phyloP scores from a whole-genome alignment of 2,888 invertebrate species.

The Drosophila cognata region DNA sequence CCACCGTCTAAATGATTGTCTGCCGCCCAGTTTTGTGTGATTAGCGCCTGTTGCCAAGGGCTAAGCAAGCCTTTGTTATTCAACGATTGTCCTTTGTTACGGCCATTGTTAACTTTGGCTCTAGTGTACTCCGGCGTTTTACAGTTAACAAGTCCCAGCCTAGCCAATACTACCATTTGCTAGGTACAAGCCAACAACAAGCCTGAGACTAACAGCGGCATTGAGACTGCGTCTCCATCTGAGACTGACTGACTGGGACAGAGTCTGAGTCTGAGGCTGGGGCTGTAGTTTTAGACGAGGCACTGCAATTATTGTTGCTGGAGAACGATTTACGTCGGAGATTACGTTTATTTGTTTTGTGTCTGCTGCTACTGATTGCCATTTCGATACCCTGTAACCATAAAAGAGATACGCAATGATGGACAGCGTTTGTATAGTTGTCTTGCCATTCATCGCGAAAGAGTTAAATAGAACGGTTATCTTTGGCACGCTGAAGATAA shows the following conservation, averaged over 20 bases:
- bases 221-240: background rate
- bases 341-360: slow-evolving; percentile 60
- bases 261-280: background rate
- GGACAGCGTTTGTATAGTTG: background rate
- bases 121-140: slow-evolving; percentile 19
- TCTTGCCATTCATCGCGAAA: background rate
- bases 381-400: slow-evolving; percentile 8
- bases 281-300: slow-evolving; percentile 21
- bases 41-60: slow-evolving; percentile 80
- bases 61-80: slow-evolving; percentile 79
- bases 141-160: slow-evolving; percentile 33
- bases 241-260: background rate
- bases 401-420: background rate
- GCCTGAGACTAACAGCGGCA: background rate
- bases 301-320: slow-evolving; percentile 70
- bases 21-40: slow-evolving; percentile 63
- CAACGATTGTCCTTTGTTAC: slow-evolving; percentile 79
- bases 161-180: slow-evolving; percentile 7
- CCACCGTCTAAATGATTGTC: slow-evolving; percentile 35
- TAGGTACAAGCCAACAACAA: slow-evolving; percentile 2
- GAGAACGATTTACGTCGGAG: slow-evolving; percentile 63
- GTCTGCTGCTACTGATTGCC: slow-evolving; percentile 19
- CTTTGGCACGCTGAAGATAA: background rate
- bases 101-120: slow-evolving; percentile 62
- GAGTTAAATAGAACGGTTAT: background rate